These are phyloP conservation scores for Tychaedon coryphoeus DNA, from an alignment of 2,113 vertebrate genomes.

Conservation along the genomic window DNA sequence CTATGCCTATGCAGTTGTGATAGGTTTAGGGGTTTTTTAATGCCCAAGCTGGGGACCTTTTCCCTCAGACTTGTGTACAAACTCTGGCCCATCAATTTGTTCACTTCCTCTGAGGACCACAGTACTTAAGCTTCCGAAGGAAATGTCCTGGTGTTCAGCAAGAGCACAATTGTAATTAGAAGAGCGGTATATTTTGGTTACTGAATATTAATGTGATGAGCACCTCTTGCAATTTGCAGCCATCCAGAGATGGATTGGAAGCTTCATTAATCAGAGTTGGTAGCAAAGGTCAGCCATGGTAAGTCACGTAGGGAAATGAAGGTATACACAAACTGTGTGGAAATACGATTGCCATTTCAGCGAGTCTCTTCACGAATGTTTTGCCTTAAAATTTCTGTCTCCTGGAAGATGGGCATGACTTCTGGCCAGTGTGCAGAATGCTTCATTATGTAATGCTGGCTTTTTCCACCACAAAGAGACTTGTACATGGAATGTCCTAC, in stretches of 20 bases:
- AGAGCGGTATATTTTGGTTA: neutral
- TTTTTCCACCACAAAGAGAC: neutral
- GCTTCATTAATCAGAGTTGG: neutral
- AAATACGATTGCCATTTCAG: neutral
- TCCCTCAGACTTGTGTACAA: accelerated
- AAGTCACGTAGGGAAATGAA: neutral
- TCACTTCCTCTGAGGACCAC: neutral
- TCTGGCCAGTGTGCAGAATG: neutral
- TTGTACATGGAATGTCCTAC: neutral
- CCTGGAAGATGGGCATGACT: neutral
- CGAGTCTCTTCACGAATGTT: neutral
- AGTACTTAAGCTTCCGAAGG: neutral
- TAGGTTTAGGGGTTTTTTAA: neutral
- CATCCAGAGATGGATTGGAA: neutral
- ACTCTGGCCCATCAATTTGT: neutral
- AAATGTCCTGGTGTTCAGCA: neutral
- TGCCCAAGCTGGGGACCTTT: neutral
- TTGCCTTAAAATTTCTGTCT: neutral
- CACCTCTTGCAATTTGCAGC: constrained; percentile 1
- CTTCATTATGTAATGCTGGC: neutral
- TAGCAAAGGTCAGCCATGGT: neutral
- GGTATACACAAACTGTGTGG: neutral
- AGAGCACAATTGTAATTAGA: neutral
- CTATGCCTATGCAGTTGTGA: neutral
- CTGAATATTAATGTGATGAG: constrained; percentile 21